Evolutionary conservation across 2,888 invertebrate species (phyloP).

Genomic region (Trissonchulus latispiculum): DNA sequence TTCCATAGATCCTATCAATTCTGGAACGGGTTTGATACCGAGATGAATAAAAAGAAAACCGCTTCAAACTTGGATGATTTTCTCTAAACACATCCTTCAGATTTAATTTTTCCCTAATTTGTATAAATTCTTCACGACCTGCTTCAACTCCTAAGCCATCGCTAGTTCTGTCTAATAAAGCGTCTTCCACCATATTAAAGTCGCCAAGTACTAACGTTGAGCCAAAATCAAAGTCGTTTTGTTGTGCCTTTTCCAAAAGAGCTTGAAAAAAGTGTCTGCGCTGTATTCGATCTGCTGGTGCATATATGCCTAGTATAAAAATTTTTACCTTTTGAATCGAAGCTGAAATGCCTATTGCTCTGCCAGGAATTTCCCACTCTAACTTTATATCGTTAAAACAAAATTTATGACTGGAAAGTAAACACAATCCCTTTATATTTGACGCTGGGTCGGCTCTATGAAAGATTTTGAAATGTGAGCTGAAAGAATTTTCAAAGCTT

Average conservation of each 20-base stretch:
- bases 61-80: neutral
- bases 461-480: neutral
- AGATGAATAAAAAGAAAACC: neutral
- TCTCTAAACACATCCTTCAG: constrained; percentile 14
- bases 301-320: neutral
- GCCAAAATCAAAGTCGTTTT: neutral
- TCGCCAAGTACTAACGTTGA: constrained; percentile 1
- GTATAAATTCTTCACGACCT: neutral
- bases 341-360: neutral
- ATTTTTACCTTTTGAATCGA: too few species aligned
- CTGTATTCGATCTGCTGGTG: neutral
- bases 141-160: neutral
- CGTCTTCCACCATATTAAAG: constrained; percentile 11
- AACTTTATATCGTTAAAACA: neutral
- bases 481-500: neutral
- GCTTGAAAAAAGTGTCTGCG: neutral
- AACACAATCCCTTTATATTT: neutral
- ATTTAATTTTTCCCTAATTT: neutral
- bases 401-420: neutral
- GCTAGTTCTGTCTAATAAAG: neutral
- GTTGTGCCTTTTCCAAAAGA: neutral
- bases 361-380: constrained; percentile 6
- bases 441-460: neutral
- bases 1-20: constrained; percentile 5
- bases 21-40: neutral